Base-by-base conservation (phyloP, 2,797 vertebrate genomes). In the Dallia pectoralis region DNA sequence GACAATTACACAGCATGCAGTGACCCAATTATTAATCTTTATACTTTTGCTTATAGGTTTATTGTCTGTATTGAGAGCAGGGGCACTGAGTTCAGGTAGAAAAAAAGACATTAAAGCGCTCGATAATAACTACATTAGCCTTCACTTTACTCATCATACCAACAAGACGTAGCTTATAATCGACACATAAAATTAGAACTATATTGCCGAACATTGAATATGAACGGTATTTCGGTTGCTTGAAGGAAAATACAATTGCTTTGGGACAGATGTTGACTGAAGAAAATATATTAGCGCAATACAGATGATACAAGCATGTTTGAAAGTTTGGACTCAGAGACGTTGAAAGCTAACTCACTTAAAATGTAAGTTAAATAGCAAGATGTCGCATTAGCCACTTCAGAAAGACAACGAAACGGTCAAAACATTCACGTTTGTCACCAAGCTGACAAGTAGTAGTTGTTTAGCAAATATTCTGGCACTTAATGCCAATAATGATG, bases 1-100 rank as follows among this genome's bases (percentile, higher is more conserved):
- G n/a, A 61, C 16, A 70, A 71, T 84, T 73, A 80, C 56, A 81
- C 59, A 78, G 81, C 25, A 79, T 74, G 9, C 48, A 68, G 30
- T 71, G 80, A 83, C 78, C 70, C 64, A 51, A 71, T 73, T 44
- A 78, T 16, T 33, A 56, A 32, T 73, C 49, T 61, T 47, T 76
- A 30, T 69, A 71, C 69, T 0, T 22, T 19, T 69, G 69, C 69
- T 0, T 22, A 19, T 47, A 33, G 48, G 64, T 74, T 30, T 72
- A 78, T 32, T 44, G 73, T 71, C 70, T 76, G 3, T 0, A 27
- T 33, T 59, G 16, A 71, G 32, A 40, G 19, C 40, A 14, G 25
- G 70, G 62, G 64, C 32, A 73, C 12, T 48, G 53, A 56, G 62
- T 63, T 14, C 47, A 69, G 30, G 40, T 29, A 16, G 25, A 68